A percentile compares a stretch with the other conserved stretches of the same genome.
phyloP scores from a whole-genome alignment of 2,888 invertebrate species.

The Caenorhabditis becei region DNA sequence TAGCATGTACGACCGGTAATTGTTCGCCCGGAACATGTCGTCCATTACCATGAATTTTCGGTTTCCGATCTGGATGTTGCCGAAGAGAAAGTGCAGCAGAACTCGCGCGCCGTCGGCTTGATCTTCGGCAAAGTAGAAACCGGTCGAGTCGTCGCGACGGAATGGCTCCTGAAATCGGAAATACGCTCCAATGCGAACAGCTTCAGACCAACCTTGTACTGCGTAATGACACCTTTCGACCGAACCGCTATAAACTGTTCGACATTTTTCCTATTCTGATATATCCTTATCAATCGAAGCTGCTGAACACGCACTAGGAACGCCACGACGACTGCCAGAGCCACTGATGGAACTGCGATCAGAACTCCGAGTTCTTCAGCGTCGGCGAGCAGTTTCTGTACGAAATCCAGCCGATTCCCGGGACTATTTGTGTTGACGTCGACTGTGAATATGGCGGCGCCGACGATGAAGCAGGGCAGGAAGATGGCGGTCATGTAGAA shows the following conservation, averaged over 20 bases:
- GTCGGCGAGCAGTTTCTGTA: conserved; percentile 62
- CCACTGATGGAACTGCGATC: conserved; percentile 50
- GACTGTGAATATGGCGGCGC: conserved; percentile 46
- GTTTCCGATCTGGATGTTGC: conserved; percentile 67
- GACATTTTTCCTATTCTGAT: conserved; percentile 64
- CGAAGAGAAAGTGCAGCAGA: conserved; percentile 58
- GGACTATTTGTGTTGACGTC: conserved; percentile 55
- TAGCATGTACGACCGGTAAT: conserved; percentile 65
- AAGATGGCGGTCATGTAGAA: conserved; percentile 64
- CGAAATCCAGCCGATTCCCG: conserved; percentile 54
- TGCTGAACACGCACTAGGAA: conserved; percentile 63
- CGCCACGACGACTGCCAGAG: conserved; percentile 44
- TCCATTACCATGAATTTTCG: conserved; percentile 62
- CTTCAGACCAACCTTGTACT: conserved; percentile 47
- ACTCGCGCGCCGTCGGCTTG: conserved; percentile 49
- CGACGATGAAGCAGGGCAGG: conserved; percentile 62
- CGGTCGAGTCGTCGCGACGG: conserved; percentile 50
- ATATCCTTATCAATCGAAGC: conserved; percentile 62
- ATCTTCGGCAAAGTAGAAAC: conserved; percentile 62
- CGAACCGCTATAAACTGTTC: conserved; percentile 64
- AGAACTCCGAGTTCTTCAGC: conserved; percentile 65
- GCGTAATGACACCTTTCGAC: conserved; percentile 47
- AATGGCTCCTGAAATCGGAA: conserved; percentile 56
- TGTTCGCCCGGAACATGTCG: conserved; percentile 66
- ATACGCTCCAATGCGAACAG: background rate